Percentiles rank a stretch among this genome's conserved stretches.
These are phyloP conservation scores for Peribatodes rhomboidaria DNA, from an alignment of 2,888 invertebrate species.

Conservation along the genomic window DNA sequence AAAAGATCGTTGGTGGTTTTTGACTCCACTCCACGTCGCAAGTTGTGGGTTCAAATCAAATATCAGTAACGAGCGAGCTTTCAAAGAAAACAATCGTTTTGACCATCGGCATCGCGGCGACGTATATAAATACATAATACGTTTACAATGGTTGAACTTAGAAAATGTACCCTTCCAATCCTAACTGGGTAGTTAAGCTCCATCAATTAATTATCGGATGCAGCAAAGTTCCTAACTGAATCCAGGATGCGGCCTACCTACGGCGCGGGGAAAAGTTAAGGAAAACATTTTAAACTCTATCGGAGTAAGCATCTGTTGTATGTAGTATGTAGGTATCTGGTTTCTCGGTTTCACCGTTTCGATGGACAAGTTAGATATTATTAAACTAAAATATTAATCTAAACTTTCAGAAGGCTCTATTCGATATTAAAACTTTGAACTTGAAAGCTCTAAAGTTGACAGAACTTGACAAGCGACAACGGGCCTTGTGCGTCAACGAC, in stretches of 20 bases:
- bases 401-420: background rate
- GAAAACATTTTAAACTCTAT: slow-evolving; percentile 32
- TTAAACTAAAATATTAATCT: background rate
- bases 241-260: slow-evolving; percentile 39
- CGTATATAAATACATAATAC: too few relatives aligned
- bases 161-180: background rate
- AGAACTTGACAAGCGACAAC: too few relatives aligned
- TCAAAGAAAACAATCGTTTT: too few relatives aligned
- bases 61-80: too few relatives aligned
- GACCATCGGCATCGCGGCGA: too few relatives aligned
- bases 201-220: slow-evolving; percentile 5
- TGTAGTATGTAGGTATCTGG: too few relatives aligned
- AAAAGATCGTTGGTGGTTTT: too few relatives aligned
- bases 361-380: background rate
- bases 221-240: slow-evolving; percentile 20
- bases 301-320: background rate
- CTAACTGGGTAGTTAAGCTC: background rate
- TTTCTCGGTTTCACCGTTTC: slow-evolving; percentile 16
- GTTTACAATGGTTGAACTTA: background rate
- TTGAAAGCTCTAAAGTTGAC: too few relatives aligned
- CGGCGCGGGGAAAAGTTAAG: slow-evolving; percentile 26
- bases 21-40: too few relatives aligned
- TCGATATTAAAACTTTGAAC: too few relatives aligned
- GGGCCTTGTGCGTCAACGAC: too few relatives aligned
- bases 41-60: too few relatives aligned